Conservation (phyloP, 2,888 invertebrate species). For the Acronicta aceris region DNA sequence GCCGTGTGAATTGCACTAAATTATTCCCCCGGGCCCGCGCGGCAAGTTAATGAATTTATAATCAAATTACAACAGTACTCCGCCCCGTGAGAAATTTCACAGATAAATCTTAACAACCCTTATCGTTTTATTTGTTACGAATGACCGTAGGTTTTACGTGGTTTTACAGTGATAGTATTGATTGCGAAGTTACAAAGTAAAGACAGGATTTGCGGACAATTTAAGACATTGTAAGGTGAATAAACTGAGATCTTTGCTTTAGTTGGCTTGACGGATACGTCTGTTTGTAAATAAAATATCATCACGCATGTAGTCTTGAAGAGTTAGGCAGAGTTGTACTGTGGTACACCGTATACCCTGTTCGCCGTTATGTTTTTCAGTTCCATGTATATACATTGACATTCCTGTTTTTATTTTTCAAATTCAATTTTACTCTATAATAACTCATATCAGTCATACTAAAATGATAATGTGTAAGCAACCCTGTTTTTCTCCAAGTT, state of each 20-base stretch:
- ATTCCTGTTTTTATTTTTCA: no score
- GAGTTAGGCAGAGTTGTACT: background rate
- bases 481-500: no score
- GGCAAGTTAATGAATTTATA: conserved; percentile 89
- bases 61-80: conserved; percentile 84
- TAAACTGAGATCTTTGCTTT: no score
- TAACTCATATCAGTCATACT: no score
- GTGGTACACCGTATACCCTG: background rate
- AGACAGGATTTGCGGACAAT: background rate
- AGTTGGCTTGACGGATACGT: no score
- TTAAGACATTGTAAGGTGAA: no score
- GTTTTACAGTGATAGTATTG: conserved; percentile 1
- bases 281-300: background rate
- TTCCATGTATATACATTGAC: no score
- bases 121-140: conserved; percentile 68
- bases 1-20: conserved; percentile 86
- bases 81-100: conserved; percentile 83
- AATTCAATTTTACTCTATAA: no score
- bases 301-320: background rate
- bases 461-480: no score
- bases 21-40: conserved; percentile 84
- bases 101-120: conserved; percentile 81
- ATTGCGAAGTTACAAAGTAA: background rate
- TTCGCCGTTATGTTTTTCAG: no score
- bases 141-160: conserved; percentile 27